Percentiles rank a stretch among this genome's conserved stretches.
Conservation (phyloP, 2,888 invertebrate species). For the Plutella xylostella region DNA sequence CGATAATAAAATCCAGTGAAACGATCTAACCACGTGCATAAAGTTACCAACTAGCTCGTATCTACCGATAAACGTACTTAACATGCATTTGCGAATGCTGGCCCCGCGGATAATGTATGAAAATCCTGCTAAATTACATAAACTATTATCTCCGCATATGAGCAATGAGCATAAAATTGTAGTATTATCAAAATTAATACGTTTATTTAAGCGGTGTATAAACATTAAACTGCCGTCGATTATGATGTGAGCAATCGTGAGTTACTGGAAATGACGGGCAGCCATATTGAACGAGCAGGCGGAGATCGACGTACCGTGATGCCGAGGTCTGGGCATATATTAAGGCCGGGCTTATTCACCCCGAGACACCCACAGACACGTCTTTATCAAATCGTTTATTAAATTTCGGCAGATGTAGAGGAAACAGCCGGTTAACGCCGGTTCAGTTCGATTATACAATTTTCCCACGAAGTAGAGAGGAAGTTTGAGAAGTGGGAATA, state of each 20-base stretch:
- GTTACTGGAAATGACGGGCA: slow-evolving; percentile 43
- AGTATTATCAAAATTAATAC: not conserved
- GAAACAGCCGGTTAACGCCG: too few relatives aligned
- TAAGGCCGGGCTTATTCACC: slow-evolving; percentile 40
- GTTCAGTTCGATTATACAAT: too few relatives aligned
- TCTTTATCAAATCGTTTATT: slow-evolving; percentile 58
- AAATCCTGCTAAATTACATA: too few relatives aligned
- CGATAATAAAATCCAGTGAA: too few relatives aligned
- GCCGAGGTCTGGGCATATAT: slow-evolving; percentile 44
- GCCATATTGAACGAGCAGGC: slow-evolving; percentile 43
- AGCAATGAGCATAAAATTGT: not conserved
- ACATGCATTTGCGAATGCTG: too few relatives aligned
- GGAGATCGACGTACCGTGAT: slow-evolving; percentile 41
- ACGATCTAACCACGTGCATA: too few relatives aligned
- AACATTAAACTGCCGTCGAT: slow-evolving; percentile 54
- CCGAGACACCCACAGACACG: slow-evolving; percentile 40
- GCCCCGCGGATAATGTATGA: too few relatives aligned
- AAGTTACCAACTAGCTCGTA: too few relatives aligned
- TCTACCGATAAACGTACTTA: too few relatives aligned
- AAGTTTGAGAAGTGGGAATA: too few relatives aligned
- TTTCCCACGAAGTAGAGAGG: too few relatives aligned
- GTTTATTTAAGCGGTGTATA: slow-evolving; percentile 9
- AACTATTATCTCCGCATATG: too few relatives aligned
- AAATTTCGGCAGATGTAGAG: slow-evolving; percentile 39
- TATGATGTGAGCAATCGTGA: slow-evolving; percentile 19